A percentile compares a stretch with the other conserved stretches of the same genome.
Conservation (phyloP, 2,888 invertebrate genomes). For the Trichacis sp. region DNA sequence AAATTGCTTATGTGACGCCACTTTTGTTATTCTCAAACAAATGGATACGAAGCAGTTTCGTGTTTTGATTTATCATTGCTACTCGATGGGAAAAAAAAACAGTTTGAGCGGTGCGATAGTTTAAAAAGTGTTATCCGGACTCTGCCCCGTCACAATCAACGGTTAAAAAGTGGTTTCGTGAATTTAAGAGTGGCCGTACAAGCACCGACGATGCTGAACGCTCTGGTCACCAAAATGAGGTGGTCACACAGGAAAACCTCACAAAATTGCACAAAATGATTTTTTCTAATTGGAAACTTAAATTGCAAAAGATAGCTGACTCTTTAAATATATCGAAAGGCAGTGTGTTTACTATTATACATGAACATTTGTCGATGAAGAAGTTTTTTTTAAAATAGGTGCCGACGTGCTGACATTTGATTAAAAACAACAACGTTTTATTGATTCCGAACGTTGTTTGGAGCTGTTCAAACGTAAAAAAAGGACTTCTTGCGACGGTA, state of each 20-base stretch:
- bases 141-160: no score
- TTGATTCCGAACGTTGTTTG: constrained; percentile 30
- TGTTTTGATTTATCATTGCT: no score
- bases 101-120: no score
- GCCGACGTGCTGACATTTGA: constrained; percentile 49
- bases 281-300: constrained; percentile 37
- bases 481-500: constrained; percentile 45
- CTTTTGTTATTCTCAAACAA: no score
- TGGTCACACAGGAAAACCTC: constrained; percentile 7
- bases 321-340: constrained; percentile 39
- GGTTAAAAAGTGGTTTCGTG: no score
- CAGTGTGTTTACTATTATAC: constrained; percentile 31
- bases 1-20: no score
- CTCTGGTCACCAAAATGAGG: constrained; percentile 2
- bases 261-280: constrained; percentile 24
- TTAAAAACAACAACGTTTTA: constrained; percentile 37
- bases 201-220: no score
- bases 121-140: no score
- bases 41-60: no score
- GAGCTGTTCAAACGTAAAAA: constrained; percentile 20
- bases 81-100: no score
- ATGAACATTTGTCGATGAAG: constrained; percentile 46
- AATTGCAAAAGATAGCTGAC: constrained; percentile 44
- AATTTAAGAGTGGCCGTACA: no score
- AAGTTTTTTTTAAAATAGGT: constrained; percentile 49